Percentiles rank a stretch among this genome's conserved stretches.
phyloP scores from a whole-genome alignment of 2,888 invertebrate species.

The Hedychridium roseum region DNA sequence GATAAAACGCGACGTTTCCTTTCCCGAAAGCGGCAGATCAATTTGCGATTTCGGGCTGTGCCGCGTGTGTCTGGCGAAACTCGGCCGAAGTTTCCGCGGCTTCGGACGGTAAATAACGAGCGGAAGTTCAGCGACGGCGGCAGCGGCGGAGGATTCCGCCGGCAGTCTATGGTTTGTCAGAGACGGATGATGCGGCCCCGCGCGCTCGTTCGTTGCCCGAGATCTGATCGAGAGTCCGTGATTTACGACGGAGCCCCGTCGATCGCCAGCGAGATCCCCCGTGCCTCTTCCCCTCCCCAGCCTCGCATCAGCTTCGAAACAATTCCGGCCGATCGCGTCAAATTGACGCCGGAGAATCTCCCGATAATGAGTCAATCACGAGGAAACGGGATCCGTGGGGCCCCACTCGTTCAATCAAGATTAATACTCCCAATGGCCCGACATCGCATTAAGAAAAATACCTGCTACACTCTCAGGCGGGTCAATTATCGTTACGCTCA shows the following conservation, averaged over 20 bases:
- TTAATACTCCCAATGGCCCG: no score
- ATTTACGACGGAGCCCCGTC: slow-evolving; percentile 35
- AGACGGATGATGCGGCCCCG: slow-evolving; percentile 46
- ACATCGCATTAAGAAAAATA: no score
- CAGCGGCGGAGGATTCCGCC: slow-evolving; percentile 51
- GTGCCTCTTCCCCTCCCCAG: not conserved
- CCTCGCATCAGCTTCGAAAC: slow-evolving; percentile 17
- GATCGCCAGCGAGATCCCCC: no score
- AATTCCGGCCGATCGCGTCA: slow-evolving; percentile 25
- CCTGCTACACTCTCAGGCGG: no score
- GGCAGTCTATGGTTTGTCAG: slow-evolving; percentile 50
- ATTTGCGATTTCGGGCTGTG: slow-evolving; percentile 53
- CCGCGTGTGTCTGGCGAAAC: slow-evolving; percentile 44
- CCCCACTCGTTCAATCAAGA: no score
- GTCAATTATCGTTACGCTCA: no score
- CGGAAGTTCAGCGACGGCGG: slow-evolving; percentile 58
- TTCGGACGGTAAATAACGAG: slow-evolving; percentile 56
- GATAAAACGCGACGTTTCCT: slow-evolving; percentile 39
- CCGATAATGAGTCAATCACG: no score
- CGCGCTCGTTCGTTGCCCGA: slow-evolving; percentile 27
- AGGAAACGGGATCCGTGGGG: no score
- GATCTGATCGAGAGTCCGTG: slow-evolving; percentile 40
- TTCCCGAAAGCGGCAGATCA: slow-evolving; percentile 42
- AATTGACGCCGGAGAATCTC: no score
- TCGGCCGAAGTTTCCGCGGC: slow-evolving; percentile 49